phyloP scores from a whole-genome alignment of 2,113 vertebrate species.

The Phoenicopterus ruber region DNA sequence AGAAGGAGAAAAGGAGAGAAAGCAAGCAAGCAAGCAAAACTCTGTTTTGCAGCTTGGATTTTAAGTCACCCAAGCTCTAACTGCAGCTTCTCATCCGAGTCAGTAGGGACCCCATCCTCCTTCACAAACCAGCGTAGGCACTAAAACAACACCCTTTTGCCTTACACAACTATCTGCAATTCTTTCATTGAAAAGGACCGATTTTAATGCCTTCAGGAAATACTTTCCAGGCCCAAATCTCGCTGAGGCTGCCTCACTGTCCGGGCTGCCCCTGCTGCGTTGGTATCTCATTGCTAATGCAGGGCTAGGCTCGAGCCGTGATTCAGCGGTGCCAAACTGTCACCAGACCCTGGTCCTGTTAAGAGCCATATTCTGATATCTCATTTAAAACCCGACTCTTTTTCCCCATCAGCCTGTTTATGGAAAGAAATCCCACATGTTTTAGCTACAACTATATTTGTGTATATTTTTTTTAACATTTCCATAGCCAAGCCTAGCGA shows the following conservation, averaged over 20 bases:
- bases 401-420: not conserved
- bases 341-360: not conserved
- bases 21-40: not conserved
- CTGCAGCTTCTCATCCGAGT: not conserved
- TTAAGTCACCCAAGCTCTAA: not conserved
- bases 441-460: not conserved
- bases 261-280: not conserved
- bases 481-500: not conserved
- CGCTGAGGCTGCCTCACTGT: not conserved
- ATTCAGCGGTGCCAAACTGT: conserved; percentile 29
- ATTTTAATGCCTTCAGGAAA: conserved; percentile 34
- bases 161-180: not conserved
- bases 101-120: not conserved
- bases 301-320: not conserved
- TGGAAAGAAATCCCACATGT: not conserved
- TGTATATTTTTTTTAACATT: not conserved
- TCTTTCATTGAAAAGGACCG: not conserved
- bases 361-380: not conserved
- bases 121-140: not conserved
- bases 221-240: not conserved
- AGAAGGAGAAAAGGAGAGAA: not conserved
- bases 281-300: conserved; percentile 8
- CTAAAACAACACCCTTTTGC: not conserved
- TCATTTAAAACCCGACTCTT: not conserved
- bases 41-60: not conserved